Conservation (phyloP, 2,888 invertebrate genomes). For the Dicycla oo region DNA sequence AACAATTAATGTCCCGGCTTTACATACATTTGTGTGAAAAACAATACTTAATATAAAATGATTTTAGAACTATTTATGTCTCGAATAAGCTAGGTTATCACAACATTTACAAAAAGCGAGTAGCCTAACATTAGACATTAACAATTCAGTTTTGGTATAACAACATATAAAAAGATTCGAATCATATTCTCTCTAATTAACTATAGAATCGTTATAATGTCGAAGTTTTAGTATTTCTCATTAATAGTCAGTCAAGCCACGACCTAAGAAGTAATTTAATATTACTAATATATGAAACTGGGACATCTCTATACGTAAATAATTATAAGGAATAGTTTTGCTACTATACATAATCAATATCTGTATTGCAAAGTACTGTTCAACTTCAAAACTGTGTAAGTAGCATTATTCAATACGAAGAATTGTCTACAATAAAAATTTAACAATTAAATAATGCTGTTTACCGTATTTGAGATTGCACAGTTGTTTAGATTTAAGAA, state of each 20-base stretch:
- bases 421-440: slow-evolving; percentile 45
- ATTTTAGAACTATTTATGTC: slow-evolving; percentile 59
- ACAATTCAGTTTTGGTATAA: slow-evolving; percentile 80
- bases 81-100: slow-evolving; percentile 73
- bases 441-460: slow-evolving; percentile 42
- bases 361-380: slow-evolving; percentile 53
- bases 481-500: slow-evolving; percentile 48
- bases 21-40: slow-evolving; percentile 48
- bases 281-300: slow-evolving; percentile 64
- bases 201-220: slow-evolving; percentile 66
- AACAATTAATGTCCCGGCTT: background rate
- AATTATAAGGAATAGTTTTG: slow-evolving; percentile 63
- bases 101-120: slow-evolving; percentile 79
- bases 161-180: slow-evolving; percentile 83
- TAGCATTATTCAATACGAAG: slow-evolving; percentile 50
- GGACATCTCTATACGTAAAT: slow-evolving; percentile 55
- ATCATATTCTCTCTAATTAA: slow-evolving; percentile 81
- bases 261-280: slow-evolving; percentile 68
- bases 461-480: slow-evolving; percentile 41
- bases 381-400: slow-evolving; percentile 48
- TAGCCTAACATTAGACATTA: slow-evolving; percentile 73
- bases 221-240: slow-evolving; percentile 70
- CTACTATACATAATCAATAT: slow-evolving; percentile 55
- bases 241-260: slow-evolving; percentile 77
- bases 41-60: slow-evolving; percentile 50